A percentile compares a stretch with the other conserved stretches of the same genome.
phyloP scores from a whole-genome alignment of 2,797 vertebrate species.

The Eurystomus glaucurus region DNA sequence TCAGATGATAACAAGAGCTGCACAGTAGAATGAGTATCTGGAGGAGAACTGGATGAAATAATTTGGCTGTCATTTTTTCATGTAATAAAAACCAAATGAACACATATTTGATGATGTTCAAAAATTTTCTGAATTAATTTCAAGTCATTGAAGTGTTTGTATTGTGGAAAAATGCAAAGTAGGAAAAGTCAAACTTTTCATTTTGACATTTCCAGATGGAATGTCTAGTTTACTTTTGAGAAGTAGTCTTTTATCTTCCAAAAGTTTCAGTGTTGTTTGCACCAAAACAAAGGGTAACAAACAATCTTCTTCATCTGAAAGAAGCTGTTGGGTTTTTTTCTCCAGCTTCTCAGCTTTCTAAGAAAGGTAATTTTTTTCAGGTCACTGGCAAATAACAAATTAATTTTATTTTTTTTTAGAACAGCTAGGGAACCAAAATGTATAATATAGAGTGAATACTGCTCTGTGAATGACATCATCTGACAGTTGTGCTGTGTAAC shows the following conservation, averaged over 20 bases:
- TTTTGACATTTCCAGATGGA: not conserved
- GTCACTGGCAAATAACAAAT: no score
- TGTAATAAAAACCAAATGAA: not conserved
- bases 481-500: not conserved
- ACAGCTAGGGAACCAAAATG: not conserved
- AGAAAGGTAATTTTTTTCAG: not conserved
- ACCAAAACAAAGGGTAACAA: not conserved
- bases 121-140: not conserved
- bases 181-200: not conserved
- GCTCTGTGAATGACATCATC: not conserved
- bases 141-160: not conserved
- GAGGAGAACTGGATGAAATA: not conserved
- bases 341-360: not conserved
- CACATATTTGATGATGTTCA: not conserved
- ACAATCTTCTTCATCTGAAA: not conserved
- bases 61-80: not conserved
- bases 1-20: not conserved
- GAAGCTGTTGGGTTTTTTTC: not conserved
- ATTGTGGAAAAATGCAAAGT: not conserved
- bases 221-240: not conserved
- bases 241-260: not conserved
- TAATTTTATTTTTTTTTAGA: not conserved
- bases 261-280: not conserved
- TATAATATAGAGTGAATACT: not conserved
- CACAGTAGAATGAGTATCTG: not conserved